Evolutionary conservation across 2,113 vertebrate species (phyloP), one percentile per base, ranked within the genome.

Genomic region (Nanorana parkeri): DNA sequence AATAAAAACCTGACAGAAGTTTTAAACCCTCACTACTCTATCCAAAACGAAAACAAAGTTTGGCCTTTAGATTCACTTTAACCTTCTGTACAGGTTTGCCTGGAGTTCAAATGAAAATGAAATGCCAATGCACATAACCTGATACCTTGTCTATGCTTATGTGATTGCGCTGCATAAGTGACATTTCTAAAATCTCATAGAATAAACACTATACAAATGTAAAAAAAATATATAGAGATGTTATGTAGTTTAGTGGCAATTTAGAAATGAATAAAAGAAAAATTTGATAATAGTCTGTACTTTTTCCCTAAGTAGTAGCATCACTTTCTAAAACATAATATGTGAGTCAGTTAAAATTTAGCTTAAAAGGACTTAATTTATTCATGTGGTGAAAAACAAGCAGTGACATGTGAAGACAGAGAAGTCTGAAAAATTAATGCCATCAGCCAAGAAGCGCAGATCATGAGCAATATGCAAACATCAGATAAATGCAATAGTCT

Each of bases 341-440:
- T 71, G 63, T 71, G 58, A 61, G 67, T 56, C 23, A 51, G 55
- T 63, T 71, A 63, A 80, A 52, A 69, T 71, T 63, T 69, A 71
- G 32, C n/a, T 69, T 80, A 80, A 80, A 72, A 71, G 36, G 55
- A 19, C 51, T 51, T 73, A 73, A 81, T 73, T 81, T 73, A 81
- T 81, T 73, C 68, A 81, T 81, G 58, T 73, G 68, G 32, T 54
- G 36, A 81, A 81, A 73, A 81, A 73, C 68, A 72, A 51, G 55
- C n/a, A 36, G 55, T 52, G 78, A 80, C 72, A 72, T 72, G 36
- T 80, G 68, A 71, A 73, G 68, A 80, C 52, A 54, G 36, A 64
- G 23, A 72, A 80, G 68, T 73, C 60, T 72, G 68, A 81, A 81
- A 73, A 81, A 72, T 81, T 21, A 21, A 71, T 79, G 77, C 77